These are phyloP conservation scores for Monopis laevigella DNA, from an alignment of 2,888 invertebrate species.

Conservation along the genomic window DNA sequence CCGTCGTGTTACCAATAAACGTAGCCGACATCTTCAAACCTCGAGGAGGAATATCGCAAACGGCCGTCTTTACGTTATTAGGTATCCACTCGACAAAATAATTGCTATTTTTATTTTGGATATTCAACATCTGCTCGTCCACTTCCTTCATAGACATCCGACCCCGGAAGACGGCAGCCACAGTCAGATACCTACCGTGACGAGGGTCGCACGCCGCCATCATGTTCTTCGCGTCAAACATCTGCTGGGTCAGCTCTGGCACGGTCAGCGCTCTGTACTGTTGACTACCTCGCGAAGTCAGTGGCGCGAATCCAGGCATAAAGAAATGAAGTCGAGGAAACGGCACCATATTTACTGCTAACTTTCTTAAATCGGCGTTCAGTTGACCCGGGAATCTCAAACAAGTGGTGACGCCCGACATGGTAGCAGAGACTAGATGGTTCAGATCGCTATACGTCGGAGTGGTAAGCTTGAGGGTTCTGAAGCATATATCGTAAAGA, in stretches of 20 bases:
- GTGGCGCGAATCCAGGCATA: constrained; percentile 70
- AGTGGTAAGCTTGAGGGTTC: constrained; percentile 76
- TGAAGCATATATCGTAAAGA: constrained; percentile 79
- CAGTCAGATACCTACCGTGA: constrained; percentile 89
- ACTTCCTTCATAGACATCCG: constrained; percentile 95
- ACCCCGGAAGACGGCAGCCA: constrained; percentile 89
- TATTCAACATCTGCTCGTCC: constrained; percentile 79
- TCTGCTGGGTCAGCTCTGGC: constrained; percentile 79
- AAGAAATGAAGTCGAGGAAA: constrained; percentile 72
- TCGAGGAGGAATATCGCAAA: constrained; percentile 80
- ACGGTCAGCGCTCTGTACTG: constrained; percentile 90
- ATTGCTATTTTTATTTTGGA: constrained; percentile 80
- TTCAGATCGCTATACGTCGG: constrained; percentile 85
- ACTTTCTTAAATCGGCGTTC: constrained; percentile 52
- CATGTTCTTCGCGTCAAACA: constrained; percentile 78
- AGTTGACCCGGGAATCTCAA: constrained; percentile 70
- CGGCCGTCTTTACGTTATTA: constrained; percentile 80
- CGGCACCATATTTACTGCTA: constrained; percentile 66
- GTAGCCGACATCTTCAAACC: constrained; percentile 87
- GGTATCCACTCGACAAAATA: constrained; percentile 87
- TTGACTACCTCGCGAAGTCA: constrained; percentile 83
- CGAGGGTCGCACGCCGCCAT: constrained; percentile 93
- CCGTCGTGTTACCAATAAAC: constrained; percentile 87
- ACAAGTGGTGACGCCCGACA: constrained; percentile 87
- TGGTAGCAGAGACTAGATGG: constrained; percentile 83